Percentiles rank a stretch among this genome's conserved stretches.
Evolutionary conservation across 2,113 vertebrate species (phyloP).

Genomic region (Sinosuthora webbiana): DNA sequence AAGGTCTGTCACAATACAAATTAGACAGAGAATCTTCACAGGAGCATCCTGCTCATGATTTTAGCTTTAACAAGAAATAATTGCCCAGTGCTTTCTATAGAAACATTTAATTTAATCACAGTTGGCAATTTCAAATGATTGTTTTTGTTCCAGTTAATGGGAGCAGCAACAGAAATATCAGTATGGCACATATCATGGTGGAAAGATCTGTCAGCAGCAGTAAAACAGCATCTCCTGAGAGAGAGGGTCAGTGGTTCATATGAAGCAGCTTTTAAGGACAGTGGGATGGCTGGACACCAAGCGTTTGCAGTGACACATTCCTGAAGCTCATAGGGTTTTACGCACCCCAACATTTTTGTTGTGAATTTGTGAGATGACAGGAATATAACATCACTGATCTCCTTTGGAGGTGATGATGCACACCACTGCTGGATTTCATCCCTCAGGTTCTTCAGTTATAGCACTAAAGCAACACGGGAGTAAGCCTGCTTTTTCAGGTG

Average conservation of each 20-base stretch:
- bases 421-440: neutral
- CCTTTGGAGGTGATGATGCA: neutral
- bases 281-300: neutral
- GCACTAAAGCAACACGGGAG: neutral
- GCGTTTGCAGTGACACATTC: accelerated
- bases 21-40: neutral
- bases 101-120: neutral
- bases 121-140: neutral
- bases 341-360: neutral
- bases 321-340: neutral
- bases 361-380: neutral
- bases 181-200: neutral
- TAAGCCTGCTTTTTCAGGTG: neutral
- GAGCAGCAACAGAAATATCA: neutral
- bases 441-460: neutral
- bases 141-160: neutral
- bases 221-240: neutral
- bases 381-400: neutral
- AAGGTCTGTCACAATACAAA: neutral
- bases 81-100: neutral
- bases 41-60: neutral
- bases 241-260: accelerated
- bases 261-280: neutral
- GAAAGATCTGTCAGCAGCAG: neutral
- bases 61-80: neutral